Conservation (phyloP, 1,140 invertebrate genomes). For the Drosophila paulistorum region DNA sequence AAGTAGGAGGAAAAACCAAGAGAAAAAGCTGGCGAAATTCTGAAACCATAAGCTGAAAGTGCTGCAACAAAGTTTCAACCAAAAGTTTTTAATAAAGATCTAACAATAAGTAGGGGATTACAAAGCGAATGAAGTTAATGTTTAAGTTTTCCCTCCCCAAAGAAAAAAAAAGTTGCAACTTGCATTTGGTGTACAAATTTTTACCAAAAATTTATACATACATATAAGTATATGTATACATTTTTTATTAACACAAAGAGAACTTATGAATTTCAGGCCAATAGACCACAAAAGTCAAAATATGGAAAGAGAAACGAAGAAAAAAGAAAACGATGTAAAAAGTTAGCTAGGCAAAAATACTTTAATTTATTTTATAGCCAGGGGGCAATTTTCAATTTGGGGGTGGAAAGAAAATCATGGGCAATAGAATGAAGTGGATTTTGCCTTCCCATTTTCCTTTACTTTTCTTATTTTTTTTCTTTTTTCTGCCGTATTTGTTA, state of each 20-base stretch:
- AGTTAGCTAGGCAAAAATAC: conserved; percentile 54
- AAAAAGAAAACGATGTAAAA: conserved; percentile 34
- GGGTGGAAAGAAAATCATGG: conserved; percentile 46
- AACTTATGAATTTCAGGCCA: conserved; percentile 6
- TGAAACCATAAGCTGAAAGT: conserved; percentile 10
- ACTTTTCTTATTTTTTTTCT: conserved; percentile 9
- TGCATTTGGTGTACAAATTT: neutral
- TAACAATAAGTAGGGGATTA: conserved; percentile 4
- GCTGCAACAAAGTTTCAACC: conserved; percentile 6
- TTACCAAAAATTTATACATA: neutral
- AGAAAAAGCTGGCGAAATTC: neutral
- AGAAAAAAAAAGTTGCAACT: neutral
- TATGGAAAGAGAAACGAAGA: conserved; percentile 35
- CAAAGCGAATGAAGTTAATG: conserved; percentile 3
- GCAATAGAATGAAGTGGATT: conserved; percentile 44
- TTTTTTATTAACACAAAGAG: neutral
- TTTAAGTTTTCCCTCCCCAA: neutral
- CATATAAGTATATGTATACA: too few relatives aligned
- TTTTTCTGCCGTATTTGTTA: conserved; percentile 24
- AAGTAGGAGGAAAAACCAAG: neutral
- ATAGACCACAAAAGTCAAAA: conserved; percentile 51
- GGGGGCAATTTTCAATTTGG: conserved; percentile 31
- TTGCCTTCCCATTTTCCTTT: conserved; percentile 29
- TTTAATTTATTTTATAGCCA: conserved; percentile 73
- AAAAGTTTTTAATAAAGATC: conserved; percentile 11